These are phyloP conservation scores for Sardina pilchardus DNA, from an alignment of 2,113 vertebrate species.

Conservation along the genomic window DNA sequence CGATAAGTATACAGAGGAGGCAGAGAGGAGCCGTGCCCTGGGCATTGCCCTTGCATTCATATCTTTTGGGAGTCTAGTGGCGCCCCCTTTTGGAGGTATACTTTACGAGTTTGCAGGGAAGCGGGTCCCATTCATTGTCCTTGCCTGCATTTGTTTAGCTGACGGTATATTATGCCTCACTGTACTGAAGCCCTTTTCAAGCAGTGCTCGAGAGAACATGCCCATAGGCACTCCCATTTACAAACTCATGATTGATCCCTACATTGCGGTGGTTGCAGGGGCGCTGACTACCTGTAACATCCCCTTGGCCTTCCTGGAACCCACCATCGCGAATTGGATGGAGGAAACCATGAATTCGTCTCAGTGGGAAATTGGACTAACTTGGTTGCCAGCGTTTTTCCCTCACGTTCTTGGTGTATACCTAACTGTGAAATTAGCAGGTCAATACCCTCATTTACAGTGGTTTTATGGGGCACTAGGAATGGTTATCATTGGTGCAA, in stretches of 20 bases:
- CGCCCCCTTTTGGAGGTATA: constrained; percentile 92
- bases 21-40: constrained; percentile 86
- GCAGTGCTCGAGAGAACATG: constrained; percentile 84
- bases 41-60: constrained; percentile 97
- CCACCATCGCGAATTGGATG: constrained; percentile 98
- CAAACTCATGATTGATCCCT: constrained; percentile 93
- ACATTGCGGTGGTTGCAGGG: constrained; percentile 92
- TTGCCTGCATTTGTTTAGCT: constrained; percentile 82
- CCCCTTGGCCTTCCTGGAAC: constrained; percentile 94
- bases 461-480: constrained; percentile 96
- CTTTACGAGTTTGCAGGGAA: constrained; percentile 88
- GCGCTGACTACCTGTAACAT: constrained; percentile 95
- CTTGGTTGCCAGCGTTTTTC: constrained; percentile 95
- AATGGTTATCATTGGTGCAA: constrained; percentile 92
- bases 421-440: constrained; percentile 87
- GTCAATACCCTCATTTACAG: constrained; percentile 88
- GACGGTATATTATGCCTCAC: constrained; percentile 83
- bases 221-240: constrained; percentile 92
- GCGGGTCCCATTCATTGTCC: constrained; percentile 85
- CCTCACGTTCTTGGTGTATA: constrained; percentile 93
- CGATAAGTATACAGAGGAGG: constrained; percentile 86
- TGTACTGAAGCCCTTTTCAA: constrained; percentile 85
- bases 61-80: constrained; percentile 92
- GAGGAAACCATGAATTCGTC: constrained; percentile 83
- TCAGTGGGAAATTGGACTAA: constrained; percentile 93